These are phyloP conservation scores for Sarcophaga caerulescens DNA, from an alignment of 2,888 invertebrate genomes.

Conservation along the genomic window DNA sequence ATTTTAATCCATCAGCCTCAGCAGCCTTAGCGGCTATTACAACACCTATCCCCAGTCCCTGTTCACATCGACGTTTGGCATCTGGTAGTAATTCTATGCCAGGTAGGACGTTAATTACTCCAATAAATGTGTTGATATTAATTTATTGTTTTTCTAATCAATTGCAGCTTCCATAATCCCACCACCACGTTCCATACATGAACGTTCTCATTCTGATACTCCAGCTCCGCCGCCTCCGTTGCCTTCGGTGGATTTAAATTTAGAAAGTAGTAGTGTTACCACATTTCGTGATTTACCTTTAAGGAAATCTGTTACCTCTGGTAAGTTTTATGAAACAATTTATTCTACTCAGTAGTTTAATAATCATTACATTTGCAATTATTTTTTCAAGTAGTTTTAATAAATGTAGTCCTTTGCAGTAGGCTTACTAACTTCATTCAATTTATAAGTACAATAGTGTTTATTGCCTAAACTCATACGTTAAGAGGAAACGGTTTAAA, in stretches of 20 bases:
- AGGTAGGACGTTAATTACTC: constrained; percentile 9
- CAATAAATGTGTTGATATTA: not conserved
- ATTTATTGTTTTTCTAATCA: constrained; percentile 30
- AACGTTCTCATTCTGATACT: constrained; percentile 94
- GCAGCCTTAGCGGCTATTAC: constrained; percentile 68
- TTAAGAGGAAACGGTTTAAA: constrained; percentile 39
- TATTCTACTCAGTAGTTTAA: not conserved
- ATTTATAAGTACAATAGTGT: not conserved
- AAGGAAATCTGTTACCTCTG: constrained; percentile 89
- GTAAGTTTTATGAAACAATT: constrained; percentile 79
- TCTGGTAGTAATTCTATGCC: constrained; percentile 80
- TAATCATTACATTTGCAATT: constrained; percentile 6
- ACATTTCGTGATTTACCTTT: constrained; percentile 94
- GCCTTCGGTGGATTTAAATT: constrained; percentile 93
- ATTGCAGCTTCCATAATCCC: constrained; percentile 68
- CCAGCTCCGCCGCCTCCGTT: constrained; percentile 90
- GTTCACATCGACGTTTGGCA: constrained; percentile 84
- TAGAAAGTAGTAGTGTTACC: constrained; percentile 97
- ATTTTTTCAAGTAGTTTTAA: constrained; percentile 43
- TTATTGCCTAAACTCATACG: constrained; percentile 9
- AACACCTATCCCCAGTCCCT: constrained; percentile 81
- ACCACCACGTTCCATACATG: constrained; percentile 86
- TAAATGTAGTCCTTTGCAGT: not conserved
- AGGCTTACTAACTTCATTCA: constrained; percentile 45
- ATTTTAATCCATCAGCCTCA: constrained; percentile 63